Evolutionary conservation across 2,888 invertebrate species (phyloP).

Genomic region (Apodemia hepburni): DNA sequence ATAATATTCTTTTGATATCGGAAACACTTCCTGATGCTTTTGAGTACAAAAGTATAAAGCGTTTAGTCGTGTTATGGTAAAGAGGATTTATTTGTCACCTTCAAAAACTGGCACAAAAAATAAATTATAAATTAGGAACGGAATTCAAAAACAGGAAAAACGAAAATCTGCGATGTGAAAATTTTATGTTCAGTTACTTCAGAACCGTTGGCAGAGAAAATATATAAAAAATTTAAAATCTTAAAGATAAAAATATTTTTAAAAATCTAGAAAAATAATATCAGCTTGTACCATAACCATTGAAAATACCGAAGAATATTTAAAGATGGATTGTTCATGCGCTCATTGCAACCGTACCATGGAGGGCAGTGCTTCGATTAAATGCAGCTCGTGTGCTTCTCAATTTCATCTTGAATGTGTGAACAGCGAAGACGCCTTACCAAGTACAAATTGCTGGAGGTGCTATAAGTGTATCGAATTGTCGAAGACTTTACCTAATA

Average conservation of each 20-base stretch:
- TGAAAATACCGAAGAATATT: neutral
- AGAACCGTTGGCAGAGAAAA: slow-evolving; percentile 3
- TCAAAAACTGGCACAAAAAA: neutral
- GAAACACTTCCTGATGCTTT: neutral
- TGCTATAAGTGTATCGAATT: slow-evolving; percentile 48
- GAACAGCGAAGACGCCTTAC: slow-evolving; percentile 47
- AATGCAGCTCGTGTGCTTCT: slow-evolving; percentile 57
- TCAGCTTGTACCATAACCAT: neutral
- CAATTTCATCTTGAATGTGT: slow-evolving; percentile 64
- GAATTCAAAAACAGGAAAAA: neutral
- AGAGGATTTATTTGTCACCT: slow-evolving; percentile 1
- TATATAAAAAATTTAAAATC: slow-evolving; percentile 10
- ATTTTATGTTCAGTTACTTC: slow-evolving; percentile 2
- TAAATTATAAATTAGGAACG: neutral
- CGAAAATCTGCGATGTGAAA: neutral
- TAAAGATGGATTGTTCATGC: slow-evolving; percentile 48
- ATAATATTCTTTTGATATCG: slow-evolving; percentile 6
- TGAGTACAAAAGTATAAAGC: neutral
- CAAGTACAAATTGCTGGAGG: slow-evolving; percentile 54
- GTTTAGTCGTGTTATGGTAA: neutral
- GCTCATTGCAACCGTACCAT: slow-evolving; percentile 57
- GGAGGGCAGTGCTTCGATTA: slow-evolving; percentile 60
- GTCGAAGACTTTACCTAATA: slow-evolving; percentile 12
- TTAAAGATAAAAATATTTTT: slow-evolving; percentile 3
- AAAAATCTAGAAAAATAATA: neutral